Evolutionary conservation across 2,797 vertebrate species (phyloP).

Genomic region (Karalla daura): DNA sequence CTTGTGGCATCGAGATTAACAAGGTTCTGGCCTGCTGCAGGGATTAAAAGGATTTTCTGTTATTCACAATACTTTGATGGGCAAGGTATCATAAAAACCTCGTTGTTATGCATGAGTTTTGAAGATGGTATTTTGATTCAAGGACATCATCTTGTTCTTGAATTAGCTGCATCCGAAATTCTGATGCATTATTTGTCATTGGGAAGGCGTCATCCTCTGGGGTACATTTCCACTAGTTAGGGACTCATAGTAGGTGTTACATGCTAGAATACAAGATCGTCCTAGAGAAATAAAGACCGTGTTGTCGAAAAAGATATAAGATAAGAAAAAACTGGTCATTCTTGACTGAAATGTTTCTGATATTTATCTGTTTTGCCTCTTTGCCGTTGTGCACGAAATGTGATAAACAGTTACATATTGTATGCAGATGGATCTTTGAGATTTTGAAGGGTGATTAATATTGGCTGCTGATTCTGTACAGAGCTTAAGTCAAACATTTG

Average conservation of each 20-base stretch:
- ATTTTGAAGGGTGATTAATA: background rate
- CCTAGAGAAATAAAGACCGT: background rate
- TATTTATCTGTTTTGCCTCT: background rate
- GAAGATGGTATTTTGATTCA: slow-evolving; percentile 45
- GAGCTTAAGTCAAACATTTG: background rate
- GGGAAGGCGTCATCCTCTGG: slow-evolving; percentile 8
- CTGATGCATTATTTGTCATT: slow-evolving; percentile 10
- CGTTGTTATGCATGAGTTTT: slow-evolving; percentile 59
- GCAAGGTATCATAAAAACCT: slow-evolving; percentile 47
- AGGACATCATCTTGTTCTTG: slow-evolving; percentile 25
- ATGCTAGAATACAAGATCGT: background rate
- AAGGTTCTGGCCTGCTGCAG: slow-evolving; percentile 28
- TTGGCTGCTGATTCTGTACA: background rate
- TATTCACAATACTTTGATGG: slow-evolving; percentile 44
- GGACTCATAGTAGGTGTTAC: background rate
- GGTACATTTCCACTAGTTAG: background rate
- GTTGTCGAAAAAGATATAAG: background rate
- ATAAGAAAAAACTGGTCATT: background rate
- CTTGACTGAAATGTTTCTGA: background rate
- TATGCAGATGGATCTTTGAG: background rate
- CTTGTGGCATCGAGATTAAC: slow-evolving; percentile 14
- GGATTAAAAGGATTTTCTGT: slow-evolving; percentile 52
- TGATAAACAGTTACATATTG: background rate
- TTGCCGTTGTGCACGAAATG: background rate
- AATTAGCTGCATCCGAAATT: slow-evolving; percentile 35